phyloP scores from a whole-genome alignment of 2,888 invertebrate genomes.

The Platypus cylindrus region DNA sequence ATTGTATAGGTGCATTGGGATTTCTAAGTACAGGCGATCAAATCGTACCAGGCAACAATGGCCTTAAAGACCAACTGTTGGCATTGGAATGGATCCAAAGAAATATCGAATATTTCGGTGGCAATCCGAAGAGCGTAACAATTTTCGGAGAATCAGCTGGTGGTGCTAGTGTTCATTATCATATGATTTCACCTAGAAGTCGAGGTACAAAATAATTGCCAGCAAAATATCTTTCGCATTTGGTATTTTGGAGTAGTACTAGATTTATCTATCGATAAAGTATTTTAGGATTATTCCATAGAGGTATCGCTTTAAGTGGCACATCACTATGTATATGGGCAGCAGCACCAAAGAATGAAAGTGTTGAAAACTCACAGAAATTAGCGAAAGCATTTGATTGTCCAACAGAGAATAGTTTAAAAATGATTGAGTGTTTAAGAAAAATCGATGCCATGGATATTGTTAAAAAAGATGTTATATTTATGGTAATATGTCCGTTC shows the following conservation, averaged over 20 bases:
- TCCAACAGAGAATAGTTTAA: conserved; percentile 36
- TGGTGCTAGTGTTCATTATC: conserved; percentile 33
- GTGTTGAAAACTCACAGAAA: conserved; percentile 43
- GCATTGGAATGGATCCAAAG: conserved; percentile 32
- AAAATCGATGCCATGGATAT: conserved; percentile 48
- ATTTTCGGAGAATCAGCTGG: conserved; percentile 36
- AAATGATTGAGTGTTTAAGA: conserved; percentile 49
- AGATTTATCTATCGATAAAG: neutral
- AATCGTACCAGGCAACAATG: conserved; percentile 34
- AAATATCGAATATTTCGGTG: conserved; percentile 33
- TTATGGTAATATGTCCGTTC: no score
- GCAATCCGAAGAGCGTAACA: conserved; percentile 31
- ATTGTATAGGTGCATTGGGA: conserved; percentile 31
- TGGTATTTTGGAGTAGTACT: neutral
- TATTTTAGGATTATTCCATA: conserved; percentile 51
- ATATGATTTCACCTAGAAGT: conserved; percentile 33
- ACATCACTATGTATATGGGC: conserved; percentile 41
- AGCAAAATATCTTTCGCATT: neutral
- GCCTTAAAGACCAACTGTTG: conserved; percentile 34
- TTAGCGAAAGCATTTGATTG: conserved; percentile 51
- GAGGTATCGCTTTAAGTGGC: conserved; percentile 64
- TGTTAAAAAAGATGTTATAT: conserved; percentile 49
- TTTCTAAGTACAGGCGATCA: conserved; percentile 32
- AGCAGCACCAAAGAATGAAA: conserved; percentile 40
- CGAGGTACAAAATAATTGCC: conserved; percentile 25